Evolutionary conservation across 2,113 vertebrate genomes (phyloP), one percentile per base, ranked within the genome.

Genomic region (Myotis lucifugus): DNA sequence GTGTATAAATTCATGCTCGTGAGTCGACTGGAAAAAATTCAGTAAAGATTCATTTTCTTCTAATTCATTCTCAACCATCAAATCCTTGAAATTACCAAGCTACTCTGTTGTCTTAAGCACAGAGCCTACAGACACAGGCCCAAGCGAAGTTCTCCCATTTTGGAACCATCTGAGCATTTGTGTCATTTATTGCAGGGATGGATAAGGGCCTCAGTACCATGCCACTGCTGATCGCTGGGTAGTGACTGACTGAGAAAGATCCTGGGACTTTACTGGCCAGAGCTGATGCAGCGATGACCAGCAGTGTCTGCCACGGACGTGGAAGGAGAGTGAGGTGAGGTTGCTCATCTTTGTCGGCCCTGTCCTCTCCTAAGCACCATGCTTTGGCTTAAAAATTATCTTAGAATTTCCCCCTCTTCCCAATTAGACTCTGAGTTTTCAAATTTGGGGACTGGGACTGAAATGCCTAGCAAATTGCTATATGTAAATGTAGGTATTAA

Each of bases 31-130:
- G 88, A 90, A 85, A 95, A 64, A 88, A 70, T 15, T 78, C 42
- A 17, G 54, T 21, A 5, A 85, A 67, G 73, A 85, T 54, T 94
- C 77, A 61, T 85, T 61, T 79, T 94, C 42, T 85, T 90, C 95
- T 74, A 74, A 92, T 88, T 93, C 67, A 29, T 90, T 81, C 81
- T 89, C 19, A 11, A 85, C 85, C 27, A 82, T 52, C 23, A 73
- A 76, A 93, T 93, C 81, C 79, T 95, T 78, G 42, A 86, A 81
- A 93, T 93, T 82, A 82, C 56, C 42, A 78, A 90, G 73, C 82
- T 83, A 66, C 67, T 88, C 93, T 82, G 89, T 94, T 92, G 91
- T 85, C 88, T 93, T 88, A 92, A 97, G 87, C 79, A 79, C 81
- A 95, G 69, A 94, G 54, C 86, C 81, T 81, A 15, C 19, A 79